These are phyloP conservation scores for Doryteuthis pealeii DNA, from an alignment of 1,140 invertebrate genomes.

Conservation along the genomic window DNA sequence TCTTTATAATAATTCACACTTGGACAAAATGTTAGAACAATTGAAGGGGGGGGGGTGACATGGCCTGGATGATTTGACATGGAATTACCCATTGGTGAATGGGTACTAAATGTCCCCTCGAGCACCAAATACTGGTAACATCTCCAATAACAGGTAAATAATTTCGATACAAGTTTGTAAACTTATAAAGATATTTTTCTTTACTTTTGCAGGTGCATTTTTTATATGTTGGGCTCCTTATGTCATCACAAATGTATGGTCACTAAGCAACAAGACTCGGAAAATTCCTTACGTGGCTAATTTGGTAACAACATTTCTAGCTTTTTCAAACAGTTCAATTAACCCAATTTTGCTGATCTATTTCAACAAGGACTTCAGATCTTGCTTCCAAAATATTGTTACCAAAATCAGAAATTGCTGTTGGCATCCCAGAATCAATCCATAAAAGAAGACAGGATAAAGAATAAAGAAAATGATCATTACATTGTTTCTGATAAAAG, in stretches of 20 bases:
- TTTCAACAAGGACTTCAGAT: conserved; percentile 25
- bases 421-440: neutral
- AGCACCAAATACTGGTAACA: too few relatives aligned
- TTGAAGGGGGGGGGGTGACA: too few relatives aligned
- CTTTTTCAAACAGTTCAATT: conserved; percentile 32
- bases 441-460: neutral
- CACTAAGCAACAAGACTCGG: conserved; percentile 24
- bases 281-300: conserved; percentile 26
- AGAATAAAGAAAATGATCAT: neutral
- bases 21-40: too few relatives aligned
- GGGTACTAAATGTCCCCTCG: too few relatives aligned
- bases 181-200: neutral
- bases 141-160: too few relatives aligned
- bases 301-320: conserved; percentile 28
- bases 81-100: too few relatives aligned
- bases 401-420: neutral
- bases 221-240: conserved; percentile 35
- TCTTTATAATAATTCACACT: too few relatives aligned
- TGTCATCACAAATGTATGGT: conserved; percentile 29
- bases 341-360: conserved; percentile 27
- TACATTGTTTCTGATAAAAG: neutral
- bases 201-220: conserved; percentile 25
- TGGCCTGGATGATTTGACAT: too few relatives aligned
- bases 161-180: too few relatives aligned
- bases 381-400: neutral